Percentiles rank a stretch among this genome's conserved stretches.
Conservation (phyloP, 2,888 invertebrate species). For the Hetaerina titia region DNA sequence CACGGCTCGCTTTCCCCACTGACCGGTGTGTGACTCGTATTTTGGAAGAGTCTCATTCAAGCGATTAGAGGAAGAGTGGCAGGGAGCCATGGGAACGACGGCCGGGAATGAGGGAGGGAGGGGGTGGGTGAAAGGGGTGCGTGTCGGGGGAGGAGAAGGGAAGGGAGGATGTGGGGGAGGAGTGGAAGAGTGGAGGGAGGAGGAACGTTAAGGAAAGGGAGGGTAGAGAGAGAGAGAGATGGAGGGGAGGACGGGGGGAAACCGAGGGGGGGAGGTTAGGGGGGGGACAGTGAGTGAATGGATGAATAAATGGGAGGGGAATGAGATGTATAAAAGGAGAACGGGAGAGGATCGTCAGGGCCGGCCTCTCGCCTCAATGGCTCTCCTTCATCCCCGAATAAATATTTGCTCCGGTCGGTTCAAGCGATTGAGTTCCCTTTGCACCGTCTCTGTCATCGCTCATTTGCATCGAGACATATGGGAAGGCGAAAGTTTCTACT, state of each 20-base stretch:
- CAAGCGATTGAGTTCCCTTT: background rate
- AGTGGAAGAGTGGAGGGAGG: background rate
- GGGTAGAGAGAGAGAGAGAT: background rate
- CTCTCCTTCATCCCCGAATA: conserved; percentile 17
- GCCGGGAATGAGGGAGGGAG: background rate
- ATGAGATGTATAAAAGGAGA: background rate
- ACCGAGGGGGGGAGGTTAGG: background rate
- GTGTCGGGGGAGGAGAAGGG: background rate
- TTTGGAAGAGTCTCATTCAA: conserved; percentile 32
- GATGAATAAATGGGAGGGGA: background rate
- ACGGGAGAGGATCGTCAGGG: background rate
- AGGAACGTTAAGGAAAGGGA: background rate
- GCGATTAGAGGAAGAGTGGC: background rate
- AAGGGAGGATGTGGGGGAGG: background rate
- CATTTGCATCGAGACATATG: background rate
- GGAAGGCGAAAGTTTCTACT: background rate
- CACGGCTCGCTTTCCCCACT: conserved; percentile 14
- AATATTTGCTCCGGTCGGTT: background rate
- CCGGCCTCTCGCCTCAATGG: background rate
- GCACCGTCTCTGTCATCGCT: background rate
- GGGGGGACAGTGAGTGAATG: background rate
- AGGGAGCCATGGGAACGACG: conserved; percentile 12
- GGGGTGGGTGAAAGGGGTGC: background rate
- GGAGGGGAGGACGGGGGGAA: background rate
- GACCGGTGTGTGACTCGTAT: conserved; percentile 23